Percentiles rank a stretch among this genome's conserved stretches.
These are phyloP conservation scores for Crambe crambe DNA, from an alignment of 37 sponge, comb jelly and placozoan species.

Conservation along the genomic window DNA sequence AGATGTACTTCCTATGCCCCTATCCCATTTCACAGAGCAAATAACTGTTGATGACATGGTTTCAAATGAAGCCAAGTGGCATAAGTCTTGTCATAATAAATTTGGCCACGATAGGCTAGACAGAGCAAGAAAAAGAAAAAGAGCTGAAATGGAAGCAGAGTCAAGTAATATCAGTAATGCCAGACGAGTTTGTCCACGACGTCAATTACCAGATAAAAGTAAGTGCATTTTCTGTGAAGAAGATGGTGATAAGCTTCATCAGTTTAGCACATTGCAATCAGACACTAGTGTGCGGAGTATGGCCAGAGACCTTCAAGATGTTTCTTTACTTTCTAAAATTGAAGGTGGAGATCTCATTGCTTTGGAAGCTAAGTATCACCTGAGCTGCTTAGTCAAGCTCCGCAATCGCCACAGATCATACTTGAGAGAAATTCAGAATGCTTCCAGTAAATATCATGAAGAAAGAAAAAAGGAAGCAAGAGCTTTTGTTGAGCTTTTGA, in stretches of 20 bases:
- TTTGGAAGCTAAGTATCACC: constrained; percentile 22
- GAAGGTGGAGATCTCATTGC: constrained; percentile 23
- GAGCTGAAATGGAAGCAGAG: background rate
- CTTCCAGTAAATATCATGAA: no score
- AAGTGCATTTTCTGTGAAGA: background rate
- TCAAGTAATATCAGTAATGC: background rate
- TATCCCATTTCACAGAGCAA: background rate
- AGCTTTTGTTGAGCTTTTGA: background rate
- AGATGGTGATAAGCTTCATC: background rate
- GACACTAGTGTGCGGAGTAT: background rate
- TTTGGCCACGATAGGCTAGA: no score
- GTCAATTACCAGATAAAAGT: no score
- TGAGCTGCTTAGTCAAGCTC: background rate
- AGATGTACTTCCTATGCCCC: background rate
- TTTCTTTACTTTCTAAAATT: background rate
- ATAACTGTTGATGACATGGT: background rate
- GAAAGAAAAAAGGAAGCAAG: no score
- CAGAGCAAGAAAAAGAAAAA: background rate
- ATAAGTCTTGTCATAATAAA: background rate
- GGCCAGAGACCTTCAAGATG: constrained; percentile 4
- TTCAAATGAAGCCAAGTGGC: constrained; percentile 2
- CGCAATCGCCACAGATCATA: background rate
- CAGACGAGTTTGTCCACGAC: no score
- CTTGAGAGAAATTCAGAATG: no score
- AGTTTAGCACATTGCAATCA: no score